These are phyloP conservation scores for Sebastes taczanowskii DNA, from an alignment of 2,797 vertebrate species.

Conservation along the genomic window DNA sequence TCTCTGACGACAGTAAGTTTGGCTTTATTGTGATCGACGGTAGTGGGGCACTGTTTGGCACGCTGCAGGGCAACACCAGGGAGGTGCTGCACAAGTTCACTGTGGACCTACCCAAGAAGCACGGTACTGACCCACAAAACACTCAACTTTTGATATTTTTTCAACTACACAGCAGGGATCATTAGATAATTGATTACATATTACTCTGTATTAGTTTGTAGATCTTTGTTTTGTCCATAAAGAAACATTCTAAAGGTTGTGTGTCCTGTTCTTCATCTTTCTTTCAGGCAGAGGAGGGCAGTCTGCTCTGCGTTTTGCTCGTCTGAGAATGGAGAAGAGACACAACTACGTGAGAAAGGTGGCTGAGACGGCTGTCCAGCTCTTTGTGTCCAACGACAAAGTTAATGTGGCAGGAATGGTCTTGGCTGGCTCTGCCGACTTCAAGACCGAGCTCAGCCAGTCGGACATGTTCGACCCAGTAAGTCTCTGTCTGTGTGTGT, in stretches of 20 bases:
- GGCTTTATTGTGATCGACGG: slow-evolving; percentile 99
- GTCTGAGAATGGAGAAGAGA: slow-evolving; percentile 98
- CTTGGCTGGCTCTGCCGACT: slow-evolving; percentile 97
- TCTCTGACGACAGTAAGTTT: slow-evolving; percentile 98
- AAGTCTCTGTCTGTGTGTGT: slow-evolving; percentile 65
- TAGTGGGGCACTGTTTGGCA: slow-evolving; percentile 97
- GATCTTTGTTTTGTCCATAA: neutral
- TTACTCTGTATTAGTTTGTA: neutral
- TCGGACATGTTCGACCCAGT: slow-evolving; percentile 99
- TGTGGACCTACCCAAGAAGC: slow-evolving; percentile 99
- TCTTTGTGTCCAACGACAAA: slow-evolving; percentile 98
- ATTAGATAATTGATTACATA: neutral
- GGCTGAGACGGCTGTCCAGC: slow-evolving; percentile 97
- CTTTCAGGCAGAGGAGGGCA: slow-evolving; percentile 95
- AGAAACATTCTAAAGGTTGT: neutral
- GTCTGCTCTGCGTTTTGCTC: slow-evolving; percentile 97
- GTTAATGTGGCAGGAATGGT: slow-evolving; percentile 99
- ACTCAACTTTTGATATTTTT: neutral
- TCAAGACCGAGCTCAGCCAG: slow-evolving; percentile 98
- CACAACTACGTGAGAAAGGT: slow-evolving; percentile 99
- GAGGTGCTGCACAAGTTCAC: slow-evolving; percentile 99
- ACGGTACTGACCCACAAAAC: slow-evolving; percentile 82
- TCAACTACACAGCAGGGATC: neutral
- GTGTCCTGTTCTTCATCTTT: neutral
- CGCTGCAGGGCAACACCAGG: slow-evolving; percentile 97